phyloP scores from a whole-genome alignment of 2,888 invertebrate genomes.

The Melieria crassipennis region DNA sequence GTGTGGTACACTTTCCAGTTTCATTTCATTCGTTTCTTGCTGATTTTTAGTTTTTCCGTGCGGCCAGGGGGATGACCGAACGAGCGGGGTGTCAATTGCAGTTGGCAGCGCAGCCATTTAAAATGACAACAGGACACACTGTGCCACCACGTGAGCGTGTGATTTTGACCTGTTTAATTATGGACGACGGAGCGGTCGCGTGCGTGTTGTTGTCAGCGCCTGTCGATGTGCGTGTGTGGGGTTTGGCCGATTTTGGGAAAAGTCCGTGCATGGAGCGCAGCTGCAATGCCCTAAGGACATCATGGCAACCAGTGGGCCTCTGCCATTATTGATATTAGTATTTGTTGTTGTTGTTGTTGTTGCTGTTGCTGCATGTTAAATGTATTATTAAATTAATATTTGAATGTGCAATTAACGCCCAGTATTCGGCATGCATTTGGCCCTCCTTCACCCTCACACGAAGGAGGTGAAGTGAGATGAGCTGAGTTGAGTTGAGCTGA shows the following conservation, averaged over 20 bases:
- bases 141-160: background rate
- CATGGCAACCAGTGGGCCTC: background rate
- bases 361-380: conserved; percentile 12
- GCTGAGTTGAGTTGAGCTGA: background rate
- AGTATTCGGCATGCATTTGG: background rate
- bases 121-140: conserved; percentile 3
- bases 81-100: conserved; percentile 6
- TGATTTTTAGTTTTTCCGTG: background rate
- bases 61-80: background rate
- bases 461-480: too few relatives aligned
- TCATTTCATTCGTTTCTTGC: background rate
- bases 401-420: conserved; percentile 35
- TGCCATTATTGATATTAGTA: background rate
- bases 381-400: conserved; percentile 36
- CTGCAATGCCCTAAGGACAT: conserved; percentile 12
- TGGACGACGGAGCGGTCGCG: background rate
- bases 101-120: background rate
- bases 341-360: background rate
- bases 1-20: background rate
- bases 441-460: background rate
- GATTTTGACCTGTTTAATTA: conserved; percentile 29
- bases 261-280: background rate
- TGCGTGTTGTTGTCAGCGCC: conserved; percentile 20
- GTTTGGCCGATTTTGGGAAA: too few relatives aligned
- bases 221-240: too few relatives aligned